These are phyloP conservation scores for Calosoma granatense DNA, from an alignment of 1,140 invertebrate species.

Conservation along the genomic window DNA sequence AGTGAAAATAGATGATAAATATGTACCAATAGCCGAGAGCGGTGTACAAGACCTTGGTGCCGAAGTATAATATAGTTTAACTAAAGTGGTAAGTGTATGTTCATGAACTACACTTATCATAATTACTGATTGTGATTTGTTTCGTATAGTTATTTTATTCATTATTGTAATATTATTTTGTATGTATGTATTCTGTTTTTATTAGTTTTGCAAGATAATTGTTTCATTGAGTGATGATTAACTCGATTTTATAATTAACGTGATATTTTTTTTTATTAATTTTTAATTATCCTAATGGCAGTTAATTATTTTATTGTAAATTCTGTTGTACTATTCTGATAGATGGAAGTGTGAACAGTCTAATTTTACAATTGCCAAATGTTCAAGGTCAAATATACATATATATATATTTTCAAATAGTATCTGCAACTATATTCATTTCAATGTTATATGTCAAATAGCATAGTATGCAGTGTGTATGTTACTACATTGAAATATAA, in stretches of 20 bases:
- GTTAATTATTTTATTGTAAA: background rate
- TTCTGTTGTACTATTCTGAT: background rate
- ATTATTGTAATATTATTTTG: background rate
- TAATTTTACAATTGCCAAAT: no score
- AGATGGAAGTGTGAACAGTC: no score
- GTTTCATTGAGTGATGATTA: background rate
- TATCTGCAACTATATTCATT: no score
- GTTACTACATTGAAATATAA: no score
- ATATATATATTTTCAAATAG: no score
- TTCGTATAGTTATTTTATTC: no score
- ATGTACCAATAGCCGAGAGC: constrained; percentile 83
- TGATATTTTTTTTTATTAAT: background rate
- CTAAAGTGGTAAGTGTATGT: background rate
- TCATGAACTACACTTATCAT: background rate
- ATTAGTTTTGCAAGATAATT: background rate
- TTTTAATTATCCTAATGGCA: background rate
- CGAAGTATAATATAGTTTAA: background rate
- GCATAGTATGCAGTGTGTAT: no score
- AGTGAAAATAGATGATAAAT: constrained; percentile 86
- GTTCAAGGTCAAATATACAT: no score
- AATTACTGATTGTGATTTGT: background rate
- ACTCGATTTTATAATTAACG: background rate
- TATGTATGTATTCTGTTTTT: background rate
- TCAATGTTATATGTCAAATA: no score
- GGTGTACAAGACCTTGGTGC: constrained; percentile 52